A percentile compares a stretch with the other conserved stretches of the same genome.
phyloP scores from a whole-genome alignment of 2,888 invertebrate genomes.

The Gisinianus flammeolus region DNA sequence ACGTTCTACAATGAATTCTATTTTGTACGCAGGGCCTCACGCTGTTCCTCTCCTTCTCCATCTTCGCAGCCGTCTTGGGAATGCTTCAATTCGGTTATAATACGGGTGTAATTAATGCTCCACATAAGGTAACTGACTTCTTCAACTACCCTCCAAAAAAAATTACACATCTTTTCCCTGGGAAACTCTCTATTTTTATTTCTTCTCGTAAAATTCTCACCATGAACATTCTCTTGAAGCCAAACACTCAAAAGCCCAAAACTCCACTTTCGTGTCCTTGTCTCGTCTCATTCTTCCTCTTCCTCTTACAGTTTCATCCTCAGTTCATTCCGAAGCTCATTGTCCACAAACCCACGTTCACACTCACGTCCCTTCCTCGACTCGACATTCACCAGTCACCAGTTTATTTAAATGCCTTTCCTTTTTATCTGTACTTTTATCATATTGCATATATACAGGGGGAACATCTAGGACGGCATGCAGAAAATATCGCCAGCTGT shows the following conservation, averaged over 20 bases:
- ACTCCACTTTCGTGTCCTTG: neutral
- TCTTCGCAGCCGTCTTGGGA: slow-evolving; percentile 90
- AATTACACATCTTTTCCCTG: no score
- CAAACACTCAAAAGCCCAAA: neutral
- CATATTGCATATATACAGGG: neutral
- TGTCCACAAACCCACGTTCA: no score
- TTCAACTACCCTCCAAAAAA: neutral
- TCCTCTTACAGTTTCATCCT: neutral
- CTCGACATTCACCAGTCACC: no score
- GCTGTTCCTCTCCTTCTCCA: slow-evolving; percentile 91
- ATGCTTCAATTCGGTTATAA: slow-evolving; percentile 97
- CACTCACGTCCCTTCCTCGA: no score
- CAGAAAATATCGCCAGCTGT: no score
- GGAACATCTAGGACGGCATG: no score
- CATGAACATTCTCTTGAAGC: neutral
- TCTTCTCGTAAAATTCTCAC: neutral
- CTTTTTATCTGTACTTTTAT: no score
- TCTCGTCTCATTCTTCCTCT: no score
- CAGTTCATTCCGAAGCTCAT: no score
- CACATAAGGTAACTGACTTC: slow-evolving; percentile 72
- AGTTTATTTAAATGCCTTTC: no score
- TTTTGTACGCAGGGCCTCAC: slow-evolving; percentile 78
- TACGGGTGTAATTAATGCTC: slow-evolving; percentile 95
- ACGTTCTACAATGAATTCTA: slow-evolving; percentile 1
- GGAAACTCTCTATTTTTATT: neutral